phyloP scores from a whole-genome alignment of 2,888 invertebrate species.

The Nomada ruficornis region DNA sequence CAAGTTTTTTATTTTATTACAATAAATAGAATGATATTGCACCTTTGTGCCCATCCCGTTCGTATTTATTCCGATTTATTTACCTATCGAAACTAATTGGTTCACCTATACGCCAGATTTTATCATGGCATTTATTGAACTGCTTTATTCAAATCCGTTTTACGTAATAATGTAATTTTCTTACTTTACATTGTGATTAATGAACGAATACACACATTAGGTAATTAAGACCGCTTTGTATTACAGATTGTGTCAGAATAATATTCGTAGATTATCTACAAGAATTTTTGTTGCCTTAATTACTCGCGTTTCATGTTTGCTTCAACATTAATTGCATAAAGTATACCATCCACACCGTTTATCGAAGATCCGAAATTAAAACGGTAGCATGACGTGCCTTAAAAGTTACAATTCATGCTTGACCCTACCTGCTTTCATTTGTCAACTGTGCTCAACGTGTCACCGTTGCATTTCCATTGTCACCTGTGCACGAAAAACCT shows the following conservation, averaged over 20 bases:
- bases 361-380: slow-evolving; percentile 41
- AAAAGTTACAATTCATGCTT: slow-evolving; percentile 48
- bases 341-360: slow-evolving; percentile 4
- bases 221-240: too few relatives aligned
- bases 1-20: neutral
- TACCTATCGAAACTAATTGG: neutral
- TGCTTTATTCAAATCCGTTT: too few relatives aligned
- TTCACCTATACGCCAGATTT: neutral
- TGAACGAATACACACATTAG: neutral
- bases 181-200: neutral
- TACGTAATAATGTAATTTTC: too few relatives aligned
- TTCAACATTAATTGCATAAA: slow-evolving; percentile 23
- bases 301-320: neutral
- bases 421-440: slow-evolving; percentile 43
- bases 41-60: neutral
- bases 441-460: slow-evolving; percentile 34
- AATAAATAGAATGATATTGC: neutral
- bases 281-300: slow-evolving; percentile 8
- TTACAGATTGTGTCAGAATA: neutral
- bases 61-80: neutral
- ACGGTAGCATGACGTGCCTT: slow-evolving; percentile 18
- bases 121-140: neutral
- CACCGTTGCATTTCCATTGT: slow-evolving; percentile 42
- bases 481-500: slow-evolving; percentile 29
- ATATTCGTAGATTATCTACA: neutral